These are phyloP conservation scores for Bos taurus DNA, from an alignment of 2,113 vertebrate species.

Conservation along the genomic window DNA sequence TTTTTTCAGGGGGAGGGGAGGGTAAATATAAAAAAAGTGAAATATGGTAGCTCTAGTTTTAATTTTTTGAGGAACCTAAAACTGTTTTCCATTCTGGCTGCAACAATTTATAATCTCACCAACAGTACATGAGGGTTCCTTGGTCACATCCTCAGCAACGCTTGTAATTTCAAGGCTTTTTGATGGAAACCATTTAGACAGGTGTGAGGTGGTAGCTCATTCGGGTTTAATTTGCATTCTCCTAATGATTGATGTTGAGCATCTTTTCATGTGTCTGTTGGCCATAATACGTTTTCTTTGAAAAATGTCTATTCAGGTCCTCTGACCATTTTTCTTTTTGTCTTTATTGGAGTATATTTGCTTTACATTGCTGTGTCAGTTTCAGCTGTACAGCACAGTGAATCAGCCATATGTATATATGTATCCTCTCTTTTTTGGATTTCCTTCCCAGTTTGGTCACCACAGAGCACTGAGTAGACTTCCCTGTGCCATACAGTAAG, in stretches of 20 bases:
- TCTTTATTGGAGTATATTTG: neutral
- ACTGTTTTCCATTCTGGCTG: neutral
- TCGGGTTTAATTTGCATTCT: neutral
- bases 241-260: neutral
- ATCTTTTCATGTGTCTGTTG: neutral
- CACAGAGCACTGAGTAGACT: neutral
- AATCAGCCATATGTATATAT: neutral
- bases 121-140: neutral
- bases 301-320: neutral
- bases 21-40: neutral
- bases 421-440: neutral
- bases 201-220: neutral
- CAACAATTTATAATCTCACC: neutral
- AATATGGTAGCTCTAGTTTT: neutral
- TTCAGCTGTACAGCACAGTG: neutral
- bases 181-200: neutral
- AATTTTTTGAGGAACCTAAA: neutral
- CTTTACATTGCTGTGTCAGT: neutral
- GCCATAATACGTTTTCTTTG: neutral
- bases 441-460: neutral
- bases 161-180: neutral
- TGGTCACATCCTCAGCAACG: neutral
- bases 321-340: neutral
- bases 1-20: neutral
- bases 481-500: neutral